A percentile compares a stretch with the other conserved stretches of the same genome.
Conservation (phyloP, 2,113 vertebrate species). For the Thinocorus orbignyianus region DNA sequence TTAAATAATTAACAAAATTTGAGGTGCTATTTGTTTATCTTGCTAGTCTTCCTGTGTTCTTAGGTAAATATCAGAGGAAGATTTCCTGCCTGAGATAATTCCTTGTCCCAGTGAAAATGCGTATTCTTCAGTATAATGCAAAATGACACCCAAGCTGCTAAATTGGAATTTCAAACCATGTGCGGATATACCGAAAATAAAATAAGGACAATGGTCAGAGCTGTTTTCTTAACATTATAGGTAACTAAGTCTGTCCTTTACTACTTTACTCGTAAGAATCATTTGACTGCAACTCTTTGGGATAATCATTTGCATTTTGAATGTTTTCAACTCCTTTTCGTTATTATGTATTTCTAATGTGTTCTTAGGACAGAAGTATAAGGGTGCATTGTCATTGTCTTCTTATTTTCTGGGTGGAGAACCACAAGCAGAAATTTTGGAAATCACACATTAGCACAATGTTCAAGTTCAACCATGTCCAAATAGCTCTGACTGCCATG, state of each 20-base stretch:
- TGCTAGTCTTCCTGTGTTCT: background rate
- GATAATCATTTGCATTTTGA: background rate
- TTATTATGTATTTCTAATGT: background rate
- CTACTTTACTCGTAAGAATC: background rate
- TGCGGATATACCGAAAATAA: background rate
- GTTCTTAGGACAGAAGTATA: background rate
- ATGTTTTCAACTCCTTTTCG: background rate
- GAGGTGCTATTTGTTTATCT: background rate
- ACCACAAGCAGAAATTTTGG: conserved; percentile 16
- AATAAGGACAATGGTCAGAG: background rate
- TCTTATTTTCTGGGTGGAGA: conserved; percentile 28
- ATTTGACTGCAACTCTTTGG: background rate
- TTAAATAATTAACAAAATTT: background rate
- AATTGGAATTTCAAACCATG: background rate
- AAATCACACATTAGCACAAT: conserved; percentile 43
- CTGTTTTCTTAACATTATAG: background rate
- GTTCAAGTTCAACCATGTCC: conserved; percentile 10
- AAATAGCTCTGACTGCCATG: background rate
- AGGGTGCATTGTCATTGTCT: background rate
- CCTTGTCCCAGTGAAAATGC: background rate
- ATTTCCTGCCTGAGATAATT: background rate
- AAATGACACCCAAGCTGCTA: background rate
- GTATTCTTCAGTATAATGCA: background rate
- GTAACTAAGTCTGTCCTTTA: background rate
- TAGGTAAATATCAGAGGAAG: background rate